A percentile compares a stretch with the other conserved stretches of the same genome.
phyloP scores from a whole-genome alignment of 2,888 invertebrate genomes.

The Glomeris marginata region DNA sequence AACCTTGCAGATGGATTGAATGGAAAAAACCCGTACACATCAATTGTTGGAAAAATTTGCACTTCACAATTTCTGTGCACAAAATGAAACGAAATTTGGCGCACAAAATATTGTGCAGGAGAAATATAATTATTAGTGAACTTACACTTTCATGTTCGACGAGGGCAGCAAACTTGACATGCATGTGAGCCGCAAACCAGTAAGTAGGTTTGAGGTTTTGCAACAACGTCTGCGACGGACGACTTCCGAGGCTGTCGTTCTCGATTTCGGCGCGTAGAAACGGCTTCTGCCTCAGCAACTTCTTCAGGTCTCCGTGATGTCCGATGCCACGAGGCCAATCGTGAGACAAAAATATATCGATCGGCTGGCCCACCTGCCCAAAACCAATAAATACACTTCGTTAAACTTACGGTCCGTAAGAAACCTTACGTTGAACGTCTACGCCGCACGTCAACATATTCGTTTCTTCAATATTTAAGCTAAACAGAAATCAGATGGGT shows the following conservation, averaged over 20 bases:
- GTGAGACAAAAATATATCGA: slow-evolving; percentile 87
- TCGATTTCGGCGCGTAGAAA: slow-evolving; percentile 74
- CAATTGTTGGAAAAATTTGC: no score
- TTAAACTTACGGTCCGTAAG: not conserved
- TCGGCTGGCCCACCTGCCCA: slow-evolving; percentile 35
- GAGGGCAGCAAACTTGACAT: slow-evolving; percentile 84
- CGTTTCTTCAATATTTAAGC: no score
- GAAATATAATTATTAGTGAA: slow-evolving; percentile 14
- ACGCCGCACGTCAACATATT: no score
- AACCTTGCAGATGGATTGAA: no score
- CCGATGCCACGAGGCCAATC: slow-evolving; percentile 93
- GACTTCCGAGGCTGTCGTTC: slow-evolving; percentile 67
- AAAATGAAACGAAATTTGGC: not conserved
- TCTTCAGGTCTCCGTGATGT: slow-evolving; percentile 60
- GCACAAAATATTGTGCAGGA: no score
- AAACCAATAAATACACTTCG: no score
- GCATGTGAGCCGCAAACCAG: slow-evolving; percentile 97
- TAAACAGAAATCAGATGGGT: no score
- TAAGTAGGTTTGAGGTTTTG: slow-evolving; percentile 61
- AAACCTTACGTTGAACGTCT: no score
- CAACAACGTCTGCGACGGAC: slow-evolving; percentile 68
- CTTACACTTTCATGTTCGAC: slow-evolving; percentile 51
- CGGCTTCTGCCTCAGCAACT: slow-evolving; percentile 59
- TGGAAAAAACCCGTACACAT: no score
- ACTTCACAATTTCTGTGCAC: slow-evolving; percentile 3